A percentile compares a stretch with the other conserved stretches of the same genome.
phyloP scores from a whole-genome alignment of 1,140 invertebrate species.

The Drosophila pallidifrons region DNA sequence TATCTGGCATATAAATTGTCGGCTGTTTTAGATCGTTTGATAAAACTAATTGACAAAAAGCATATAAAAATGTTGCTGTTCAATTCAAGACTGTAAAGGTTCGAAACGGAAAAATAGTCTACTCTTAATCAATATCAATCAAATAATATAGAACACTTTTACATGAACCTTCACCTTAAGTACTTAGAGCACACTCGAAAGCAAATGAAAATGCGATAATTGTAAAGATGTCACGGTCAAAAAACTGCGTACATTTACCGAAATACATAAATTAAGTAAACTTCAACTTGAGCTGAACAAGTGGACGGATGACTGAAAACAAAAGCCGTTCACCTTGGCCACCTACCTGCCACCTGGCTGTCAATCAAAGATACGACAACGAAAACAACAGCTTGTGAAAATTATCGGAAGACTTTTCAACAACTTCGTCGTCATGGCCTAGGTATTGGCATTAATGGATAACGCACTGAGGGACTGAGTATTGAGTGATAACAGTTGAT shows the following conservation, averaged over 20 bases:
- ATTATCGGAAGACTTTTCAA: constrained; percentile 59
- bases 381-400: constrained; percentile 41
- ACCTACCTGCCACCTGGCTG: constrained; percentile 45
- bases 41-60: constrained; percentile 11
- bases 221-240: constrained; percentile 72
- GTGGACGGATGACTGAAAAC: constrained; percentile 34
- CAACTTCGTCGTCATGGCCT: constrained; percentile 44
- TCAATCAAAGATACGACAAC: constrained; percentile 63
- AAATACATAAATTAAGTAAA: constrained; percentile 73
- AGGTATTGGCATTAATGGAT: constrained; percentile 59
- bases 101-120: not conserved
- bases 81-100: not conserved
- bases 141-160: not conserved
- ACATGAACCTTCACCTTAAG: not conserved
- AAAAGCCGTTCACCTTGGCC: constrained; percentile 65
- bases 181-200: not conserved
- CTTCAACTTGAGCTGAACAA: constrained; percentile 47
- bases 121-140: not conserved
- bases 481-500: constrained; percentile 56
- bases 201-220: not conserved
- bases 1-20: constrained; percentile 21
- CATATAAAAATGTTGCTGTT: not conserved
- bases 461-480: constrained; percentile 6
- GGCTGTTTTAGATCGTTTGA: not conserved
- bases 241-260: constrained; percentile 43